Evolutionary conservation across 1,140 invertebrate genomes (phyloP).

Genomic region (Helicoverpa armigera): DNA sequence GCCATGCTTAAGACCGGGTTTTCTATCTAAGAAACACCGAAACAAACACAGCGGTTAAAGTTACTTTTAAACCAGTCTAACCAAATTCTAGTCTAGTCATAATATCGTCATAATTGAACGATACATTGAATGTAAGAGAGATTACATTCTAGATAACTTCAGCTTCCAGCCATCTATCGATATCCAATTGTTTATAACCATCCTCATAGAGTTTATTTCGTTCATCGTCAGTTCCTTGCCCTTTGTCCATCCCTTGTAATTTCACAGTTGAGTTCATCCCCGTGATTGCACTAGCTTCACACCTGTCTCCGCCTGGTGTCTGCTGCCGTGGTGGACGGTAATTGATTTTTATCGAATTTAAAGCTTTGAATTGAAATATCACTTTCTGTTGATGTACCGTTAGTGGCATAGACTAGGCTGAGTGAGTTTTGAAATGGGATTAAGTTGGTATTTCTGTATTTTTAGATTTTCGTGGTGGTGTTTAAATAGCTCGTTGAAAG

Average conservation of each 20-base stretch:
- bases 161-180: not conserved
- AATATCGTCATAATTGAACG: no score
- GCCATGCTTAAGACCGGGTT: no score
- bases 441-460: no score
- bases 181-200: not conserved
- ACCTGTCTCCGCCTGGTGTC: slow-evolving; percentile 24
- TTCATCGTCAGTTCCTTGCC: slow-evolving; percentile 13
- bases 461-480: not conserved
- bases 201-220: not conserved
- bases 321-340: slow-evolving; percentile 9
- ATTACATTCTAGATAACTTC: no score
- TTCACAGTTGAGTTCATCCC: slow-evolving; percentile 47
- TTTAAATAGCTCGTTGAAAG: not conserved
- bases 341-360: slow-evolving; percentile 30
- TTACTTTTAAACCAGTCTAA: no score
- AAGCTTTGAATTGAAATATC: slow-evolving; percentile 27
- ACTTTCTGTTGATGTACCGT: not conserved
- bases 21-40: no score
- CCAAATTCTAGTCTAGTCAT: no score
- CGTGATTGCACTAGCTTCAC: slow-evolving; percentile 37
- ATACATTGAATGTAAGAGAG: no score
- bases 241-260: slow-evolving; percentile 39
- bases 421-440: not conserved
- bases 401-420: not conserved
- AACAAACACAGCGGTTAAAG: no score